A percentile compares a stretch with the other conserved stretches of the same genome.
Conservation (phyloP, 2,113 vertebrate genomes). For the Daubentonia madagascariensis region DNA sequence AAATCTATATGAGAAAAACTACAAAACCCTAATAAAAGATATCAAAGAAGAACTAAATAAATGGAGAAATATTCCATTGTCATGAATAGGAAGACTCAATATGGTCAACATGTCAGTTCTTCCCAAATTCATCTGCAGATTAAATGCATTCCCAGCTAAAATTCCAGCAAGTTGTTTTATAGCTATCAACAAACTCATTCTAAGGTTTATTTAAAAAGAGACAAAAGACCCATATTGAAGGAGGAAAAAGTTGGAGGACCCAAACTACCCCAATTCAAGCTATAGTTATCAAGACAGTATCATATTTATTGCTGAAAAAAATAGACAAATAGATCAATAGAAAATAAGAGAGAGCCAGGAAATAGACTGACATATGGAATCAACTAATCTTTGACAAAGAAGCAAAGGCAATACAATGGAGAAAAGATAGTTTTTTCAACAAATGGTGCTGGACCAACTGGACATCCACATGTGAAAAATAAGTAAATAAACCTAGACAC, state of each 20-base stretch:
- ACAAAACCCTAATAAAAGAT: too few relatives aligned
- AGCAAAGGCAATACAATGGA: not conserved
- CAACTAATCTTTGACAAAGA: not conserved
- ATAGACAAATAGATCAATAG: not conserved
- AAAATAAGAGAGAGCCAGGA: not conserved
- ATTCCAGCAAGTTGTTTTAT: too few relatives aligned
- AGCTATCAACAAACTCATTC: too few relatives aligned
- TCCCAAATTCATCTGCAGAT: too few relatives aligned
- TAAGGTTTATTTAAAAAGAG: too few relatives aligned
- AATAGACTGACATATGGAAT: not conserved
- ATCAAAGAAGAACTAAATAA: too few relatives aligned
- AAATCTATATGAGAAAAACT: too few relatives aligned
- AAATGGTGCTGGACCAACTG: not conserved
- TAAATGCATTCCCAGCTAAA: too few relatives aligned
- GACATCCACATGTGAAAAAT: not conserved
- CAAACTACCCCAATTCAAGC: not conserved
- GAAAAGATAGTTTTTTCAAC: not conserved
- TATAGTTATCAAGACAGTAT: not conserved
- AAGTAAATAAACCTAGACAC: not conserved
- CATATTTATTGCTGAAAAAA: not conserved
- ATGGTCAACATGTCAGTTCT: too few relatives aligned
- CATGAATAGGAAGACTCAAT: too few relatives aligned
- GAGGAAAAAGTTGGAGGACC: not conserved
- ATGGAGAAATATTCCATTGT: too few relatives aligned
- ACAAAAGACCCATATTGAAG: not conserved